Evolutionary conservation across 2,113 vertebrate genomes (phyloP).

Genomic region (Neotragus moschatus): DNA sequence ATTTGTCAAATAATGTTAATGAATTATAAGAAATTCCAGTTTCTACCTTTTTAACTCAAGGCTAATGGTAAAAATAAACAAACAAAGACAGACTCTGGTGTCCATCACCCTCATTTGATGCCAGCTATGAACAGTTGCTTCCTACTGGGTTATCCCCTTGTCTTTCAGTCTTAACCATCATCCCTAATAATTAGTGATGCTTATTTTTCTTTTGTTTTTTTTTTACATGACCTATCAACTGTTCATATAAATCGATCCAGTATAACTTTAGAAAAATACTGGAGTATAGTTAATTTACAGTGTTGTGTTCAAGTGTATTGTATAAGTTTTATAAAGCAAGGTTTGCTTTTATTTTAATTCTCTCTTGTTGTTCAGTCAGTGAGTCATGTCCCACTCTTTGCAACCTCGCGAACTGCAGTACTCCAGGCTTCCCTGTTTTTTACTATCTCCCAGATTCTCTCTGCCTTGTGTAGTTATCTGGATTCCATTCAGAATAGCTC

Average conservation of each 20-base stretch:
- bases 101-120: neutral
- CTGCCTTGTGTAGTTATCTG: neutral
- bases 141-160: neutral
- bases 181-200: neutral
- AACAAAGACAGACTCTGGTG: neutral
- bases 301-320: neutral
- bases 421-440: neutral
- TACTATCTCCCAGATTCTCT: neutral
- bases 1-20: neutral
- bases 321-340: neutral
- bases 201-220: neutral
- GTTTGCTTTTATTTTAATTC: neutral
- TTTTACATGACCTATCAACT: neutral
- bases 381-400: neutral
- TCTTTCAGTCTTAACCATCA: neutral
- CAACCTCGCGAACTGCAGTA: neutral
- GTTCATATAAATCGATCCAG: neutral
- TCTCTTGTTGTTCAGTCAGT: neutral
- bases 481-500: neutral
- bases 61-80: neutral
- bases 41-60: neutral
- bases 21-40: neutral
- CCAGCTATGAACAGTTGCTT: neutral
- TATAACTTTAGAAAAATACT: neutral
- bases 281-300: neutral